These are phyloP conservation scores for Sphenopsis melanotis DNA, from an alignment of 2,797 vertebrate species.

Conservation along the genomic window DNA sequence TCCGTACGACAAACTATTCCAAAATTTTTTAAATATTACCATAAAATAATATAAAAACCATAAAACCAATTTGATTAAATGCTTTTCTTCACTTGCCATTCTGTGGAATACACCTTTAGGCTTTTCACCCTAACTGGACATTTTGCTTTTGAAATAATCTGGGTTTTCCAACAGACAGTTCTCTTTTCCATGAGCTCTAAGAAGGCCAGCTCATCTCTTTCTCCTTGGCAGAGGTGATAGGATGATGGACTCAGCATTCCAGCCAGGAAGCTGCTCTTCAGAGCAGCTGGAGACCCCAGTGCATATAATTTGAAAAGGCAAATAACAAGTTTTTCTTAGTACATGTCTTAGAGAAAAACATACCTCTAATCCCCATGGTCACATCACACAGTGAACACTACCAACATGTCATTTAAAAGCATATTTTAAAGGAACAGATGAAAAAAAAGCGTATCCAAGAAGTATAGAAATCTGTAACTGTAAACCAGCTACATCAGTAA, in stretches of 20 bases:
- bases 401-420: neutral
- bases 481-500: neutral
- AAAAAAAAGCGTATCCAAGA: neutral
- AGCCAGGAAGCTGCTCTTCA: neutral
- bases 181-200: neutral
- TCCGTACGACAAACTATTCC: neutral
- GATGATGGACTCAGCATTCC: neutral
- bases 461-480: neutral
- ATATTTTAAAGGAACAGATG: neutral
- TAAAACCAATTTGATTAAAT: neutral
- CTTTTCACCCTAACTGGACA: neutral
- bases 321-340: neutral
- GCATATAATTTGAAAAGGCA: neutral
- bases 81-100: neutral
- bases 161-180: neutral
- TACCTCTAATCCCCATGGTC: neutral
- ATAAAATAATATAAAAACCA: neutral
- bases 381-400: neutral
- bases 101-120: neutral
- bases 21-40: neutral
- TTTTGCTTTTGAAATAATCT: neutral
- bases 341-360: neutral
- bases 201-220: neutral
- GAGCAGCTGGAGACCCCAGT: neutral
- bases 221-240: neutral